phyloP scores from a whole-genome alignment of 2,797 vertebrate species.

The Clarias laeviceps region DNA sequence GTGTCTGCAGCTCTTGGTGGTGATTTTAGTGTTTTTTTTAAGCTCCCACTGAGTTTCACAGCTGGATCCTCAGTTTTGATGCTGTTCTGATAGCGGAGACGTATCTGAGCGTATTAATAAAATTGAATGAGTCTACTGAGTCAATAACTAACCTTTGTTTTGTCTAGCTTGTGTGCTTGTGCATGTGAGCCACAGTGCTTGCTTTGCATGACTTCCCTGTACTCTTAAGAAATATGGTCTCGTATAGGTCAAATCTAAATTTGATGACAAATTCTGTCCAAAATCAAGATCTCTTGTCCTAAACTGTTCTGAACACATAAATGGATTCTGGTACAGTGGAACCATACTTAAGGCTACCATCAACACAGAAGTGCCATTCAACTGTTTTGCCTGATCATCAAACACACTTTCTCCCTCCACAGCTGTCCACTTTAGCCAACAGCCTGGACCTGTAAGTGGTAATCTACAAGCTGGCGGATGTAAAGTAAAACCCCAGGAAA shows the following conservation, averaged over 20 bases:
- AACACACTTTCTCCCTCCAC: not conserved
- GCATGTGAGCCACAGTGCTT: conserved; percentile 4
- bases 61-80: not conserved
- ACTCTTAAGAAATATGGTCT: not conserved
- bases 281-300: not conserved
- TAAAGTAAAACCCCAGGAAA: not conserved
- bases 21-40: not conserved
- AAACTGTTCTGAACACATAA: not conserved
- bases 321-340: not conserved
- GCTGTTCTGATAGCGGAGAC: not conserved
- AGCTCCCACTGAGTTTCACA: conserved; percentile 6
- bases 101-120: not conserved
- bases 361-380: not conserved
- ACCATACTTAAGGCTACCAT: not conserved
- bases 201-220: not conserved
- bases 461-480: not conserved
- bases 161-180: not conserved
- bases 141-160: not conserved
- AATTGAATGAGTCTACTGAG: not conserved
- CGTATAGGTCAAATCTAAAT: not conserved
- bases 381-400: not conserved
- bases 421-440: conserved; percentile 8
- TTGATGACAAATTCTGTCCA: not conserved
- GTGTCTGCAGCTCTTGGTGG: not conserved
- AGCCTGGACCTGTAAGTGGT: conserved; percentile 3